Evolutionary conservation across 2,888 invertebrate genomes (phyloP).

Genomic region (Nasonia oneida): DNA sequence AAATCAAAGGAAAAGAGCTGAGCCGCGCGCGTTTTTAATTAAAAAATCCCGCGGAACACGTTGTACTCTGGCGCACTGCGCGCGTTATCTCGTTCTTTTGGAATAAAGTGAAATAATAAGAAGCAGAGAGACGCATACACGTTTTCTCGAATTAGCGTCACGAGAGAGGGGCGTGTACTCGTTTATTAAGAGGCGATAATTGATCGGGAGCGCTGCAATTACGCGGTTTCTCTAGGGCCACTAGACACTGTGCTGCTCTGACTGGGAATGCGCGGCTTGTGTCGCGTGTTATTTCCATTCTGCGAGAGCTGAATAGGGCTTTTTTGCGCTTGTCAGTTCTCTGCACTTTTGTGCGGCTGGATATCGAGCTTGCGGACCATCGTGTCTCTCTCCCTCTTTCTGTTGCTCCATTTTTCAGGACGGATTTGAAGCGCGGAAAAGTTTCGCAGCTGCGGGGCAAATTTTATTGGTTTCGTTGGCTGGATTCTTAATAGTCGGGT

Average conservation of each 20-base stretch:
- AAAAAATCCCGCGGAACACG: neutral
- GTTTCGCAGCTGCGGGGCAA: too few relatives aligned
- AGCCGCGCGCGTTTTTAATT: slow-evolving; percentile 11
- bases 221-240: neutral
- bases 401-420: too few relatives aligned
- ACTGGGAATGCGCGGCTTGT: too few relatives aligned
- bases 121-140: neutral
- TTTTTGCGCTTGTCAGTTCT: neutral
- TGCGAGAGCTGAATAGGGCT: neutral
- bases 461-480: too few relatives aligned
- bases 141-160: neutral
- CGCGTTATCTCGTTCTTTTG: too few relatives aligned
- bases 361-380: neutral
- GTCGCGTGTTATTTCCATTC: neutral
- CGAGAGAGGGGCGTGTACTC: neutral
- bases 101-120: too few relatives aligned
- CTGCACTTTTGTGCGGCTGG: neutral
- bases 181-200: slow-evolving; percentile 43
- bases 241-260: too few relatives aligned
- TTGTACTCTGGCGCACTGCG: neutral
- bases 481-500: too few relatives aligned
- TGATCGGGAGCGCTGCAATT: slow-evolving; percentile 39
- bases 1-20: slow-evolving; percentile 23
- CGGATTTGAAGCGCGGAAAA: too few relatives aligned
- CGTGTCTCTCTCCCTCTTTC: neutral